phyloP scores from a whole-genome alignment of 2,113 vertebrate genomes.

The Gopherus evgoodei region DNA sequence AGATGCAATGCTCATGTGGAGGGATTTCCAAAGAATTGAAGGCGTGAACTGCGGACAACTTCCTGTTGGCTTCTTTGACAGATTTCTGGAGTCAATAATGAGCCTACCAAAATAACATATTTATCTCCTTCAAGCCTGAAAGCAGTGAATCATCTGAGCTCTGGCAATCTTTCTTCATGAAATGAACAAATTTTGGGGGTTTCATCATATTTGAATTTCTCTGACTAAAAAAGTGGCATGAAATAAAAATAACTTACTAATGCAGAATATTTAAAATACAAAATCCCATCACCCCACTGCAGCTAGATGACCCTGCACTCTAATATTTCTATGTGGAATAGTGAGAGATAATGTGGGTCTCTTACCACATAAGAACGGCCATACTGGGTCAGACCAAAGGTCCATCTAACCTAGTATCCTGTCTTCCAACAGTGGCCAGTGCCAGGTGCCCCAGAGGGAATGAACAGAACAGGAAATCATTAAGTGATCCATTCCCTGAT shows the following conservation, averaged over 20 bases:
- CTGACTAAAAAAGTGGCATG: neutral
- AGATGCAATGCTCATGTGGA: neutral
- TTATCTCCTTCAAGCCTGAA: neutral
- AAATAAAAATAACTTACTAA: neutral
- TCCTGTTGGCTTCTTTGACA: neutral
- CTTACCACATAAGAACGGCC: neutral
- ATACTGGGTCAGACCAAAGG: too few species aligned
- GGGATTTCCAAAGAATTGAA: neutral
- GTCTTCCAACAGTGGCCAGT: too few species aligned
- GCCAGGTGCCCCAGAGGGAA: too few species aligned
- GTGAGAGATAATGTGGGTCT: neutral
- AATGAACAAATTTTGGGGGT: neutral
- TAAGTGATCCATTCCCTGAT: too few species aligned
- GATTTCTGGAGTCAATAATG: neutral
- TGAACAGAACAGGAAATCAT: too few species aligned
- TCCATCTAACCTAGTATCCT: too few species aligned
- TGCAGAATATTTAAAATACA: neutral
- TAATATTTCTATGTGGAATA: neutral
- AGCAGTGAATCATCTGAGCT: neutral
- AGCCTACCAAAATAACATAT: neutral
- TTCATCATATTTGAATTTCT: neutral
- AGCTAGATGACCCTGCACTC: neutral
- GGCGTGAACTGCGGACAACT: neutral
- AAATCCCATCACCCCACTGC: neutral
- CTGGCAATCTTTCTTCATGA: neutral